Conservation (phyloP, 2,797 vertebrate genomes). For the Syndactyla subalaris region DNA sequence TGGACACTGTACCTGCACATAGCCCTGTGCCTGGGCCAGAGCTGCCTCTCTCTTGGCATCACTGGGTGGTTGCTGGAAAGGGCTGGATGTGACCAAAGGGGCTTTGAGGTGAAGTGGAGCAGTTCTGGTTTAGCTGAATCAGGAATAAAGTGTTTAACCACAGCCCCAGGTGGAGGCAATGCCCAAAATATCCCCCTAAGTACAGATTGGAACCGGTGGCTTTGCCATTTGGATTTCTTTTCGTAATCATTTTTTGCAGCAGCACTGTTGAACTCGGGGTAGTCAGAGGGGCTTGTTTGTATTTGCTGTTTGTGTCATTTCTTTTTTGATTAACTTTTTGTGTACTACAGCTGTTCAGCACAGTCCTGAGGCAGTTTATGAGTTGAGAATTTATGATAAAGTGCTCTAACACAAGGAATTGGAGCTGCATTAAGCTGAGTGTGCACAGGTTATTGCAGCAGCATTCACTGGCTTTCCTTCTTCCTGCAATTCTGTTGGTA, state of each 20-base stretch:
- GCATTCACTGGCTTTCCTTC: not conserved
- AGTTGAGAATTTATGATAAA: not conserved
- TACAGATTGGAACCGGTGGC: not conserved
- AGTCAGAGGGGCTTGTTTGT: not conserved
- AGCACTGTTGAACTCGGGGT: not conserved
- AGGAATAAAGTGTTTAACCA: slow-evolving; percentile 12
- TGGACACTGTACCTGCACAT: not conserved
- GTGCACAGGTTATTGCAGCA: not conserved
- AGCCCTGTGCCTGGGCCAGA: not conserved
- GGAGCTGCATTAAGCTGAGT: not conserved
- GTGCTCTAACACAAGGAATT: not conserved
- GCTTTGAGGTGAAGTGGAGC: not conserved
- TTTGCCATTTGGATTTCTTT: slow-evolving; percentile 21
- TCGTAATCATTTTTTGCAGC: not conserved
- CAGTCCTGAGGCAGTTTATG: not conserved
- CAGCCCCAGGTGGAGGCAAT: not conserved
- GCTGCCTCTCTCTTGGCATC: not conserved
- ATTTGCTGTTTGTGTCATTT: not conserved
- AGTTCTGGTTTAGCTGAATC: slow-evolving; percentile 31
- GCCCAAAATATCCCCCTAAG: slow-evolving; percentile 13
- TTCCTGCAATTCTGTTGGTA: not conserved
- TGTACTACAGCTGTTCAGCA: not conserved
- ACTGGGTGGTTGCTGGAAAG: not conserved
- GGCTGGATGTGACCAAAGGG: not conserved
- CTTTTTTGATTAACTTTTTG: slow-evolving; percentile 31